Conservation (phyloP, 1,140 invertebrate species). For the Octopus sinensis region DNA sequence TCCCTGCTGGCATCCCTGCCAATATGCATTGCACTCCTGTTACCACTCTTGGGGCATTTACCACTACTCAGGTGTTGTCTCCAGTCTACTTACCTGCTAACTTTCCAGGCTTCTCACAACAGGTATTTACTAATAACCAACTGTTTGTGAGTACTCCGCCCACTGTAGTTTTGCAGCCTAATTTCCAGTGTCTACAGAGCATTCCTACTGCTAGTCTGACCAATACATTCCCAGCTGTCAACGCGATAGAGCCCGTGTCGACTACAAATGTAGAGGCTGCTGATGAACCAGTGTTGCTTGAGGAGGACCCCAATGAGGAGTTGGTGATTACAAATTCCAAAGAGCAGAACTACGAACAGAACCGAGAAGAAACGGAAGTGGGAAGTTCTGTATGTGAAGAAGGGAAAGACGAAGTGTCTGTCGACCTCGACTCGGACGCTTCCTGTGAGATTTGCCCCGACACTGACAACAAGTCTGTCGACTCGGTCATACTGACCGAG, state of each 20-base stretch:
- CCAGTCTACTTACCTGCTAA: slow-evolving; percentile 1
- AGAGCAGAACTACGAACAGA: not conserved
- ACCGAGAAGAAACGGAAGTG: not conserved
- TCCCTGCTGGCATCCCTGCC: not conserved
- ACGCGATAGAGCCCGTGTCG: not conserved
- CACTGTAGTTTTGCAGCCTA: not conserved
- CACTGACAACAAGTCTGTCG: not conserved
- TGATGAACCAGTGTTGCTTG: not conserved
- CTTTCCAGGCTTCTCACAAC: slow-evolving; percentile 5
- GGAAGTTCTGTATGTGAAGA: not conserved
- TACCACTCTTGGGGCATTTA: not conserved
- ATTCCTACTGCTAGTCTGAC: slow-evolving; percentile 2
- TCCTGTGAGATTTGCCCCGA: slow-evolving; percentile 2
- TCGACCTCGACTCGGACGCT: not conserved
- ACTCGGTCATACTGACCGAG: not conserved
- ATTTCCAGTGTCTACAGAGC: slow-evolving; percentile 1
- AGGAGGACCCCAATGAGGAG: not conserved
- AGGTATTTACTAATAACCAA: not conserved
- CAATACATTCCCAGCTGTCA: not conserved
- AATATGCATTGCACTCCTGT: slow-evolving; percentile 10
- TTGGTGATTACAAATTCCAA: not conserved
- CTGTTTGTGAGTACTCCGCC: slow-evolving; percentile 4
- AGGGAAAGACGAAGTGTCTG: not conserved
- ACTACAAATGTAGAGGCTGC: not conserved
- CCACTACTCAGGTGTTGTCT: not conserved